Conservation (phyloP, 2,797 vertebrate species). For the Poeciliopsis paucimaculata region DNA sequence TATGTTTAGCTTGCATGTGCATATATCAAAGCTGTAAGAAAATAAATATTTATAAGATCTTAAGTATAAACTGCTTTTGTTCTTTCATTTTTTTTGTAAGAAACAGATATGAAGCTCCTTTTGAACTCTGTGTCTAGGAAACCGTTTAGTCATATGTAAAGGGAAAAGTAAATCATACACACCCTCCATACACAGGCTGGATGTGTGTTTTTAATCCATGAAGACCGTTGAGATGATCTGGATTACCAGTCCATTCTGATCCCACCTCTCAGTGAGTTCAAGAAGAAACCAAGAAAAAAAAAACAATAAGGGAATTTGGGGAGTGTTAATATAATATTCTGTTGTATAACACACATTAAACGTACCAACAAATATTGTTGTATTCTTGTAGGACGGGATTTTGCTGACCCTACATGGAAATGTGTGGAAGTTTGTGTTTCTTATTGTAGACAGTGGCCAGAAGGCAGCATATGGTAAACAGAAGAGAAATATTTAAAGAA, state of each 20-base stretch:
- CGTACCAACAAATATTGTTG: background rate
- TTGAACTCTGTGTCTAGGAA: background rate
- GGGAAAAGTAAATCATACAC: background rate
- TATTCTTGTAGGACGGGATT: background rate
- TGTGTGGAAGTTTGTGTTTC: background rate
- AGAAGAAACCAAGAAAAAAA: background rate
- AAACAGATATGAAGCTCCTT: background rate
- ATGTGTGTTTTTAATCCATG: background rate
- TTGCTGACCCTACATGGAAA: background rate
- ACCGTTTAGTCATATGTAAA: background rate
- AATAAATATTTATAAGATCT: constrained; percentile 78
- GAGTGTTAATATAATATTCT: background rate
- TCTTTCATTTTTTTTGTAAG: background rate
- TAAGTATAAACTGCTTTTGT: constrained; percentile 37
- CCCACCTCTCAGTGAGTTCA: background rate
- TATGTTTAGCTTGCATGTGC: constrained; percentile 77
- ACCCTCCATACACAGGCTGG: background rate
- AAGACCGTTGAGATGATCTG: background rate
- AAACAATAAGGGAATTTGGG: background rate
- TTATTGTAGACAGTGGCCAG: background rate
- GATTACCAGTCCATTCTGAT: background rate
- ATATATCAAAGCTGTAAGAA: constrained; percentile 62
- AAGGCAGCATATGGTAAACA: background rate
- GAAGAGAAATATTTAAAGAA: background rate
- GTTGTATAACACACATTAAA: background rate